Evolutionary conservation across 2,888 invertebrate genomes (phyloP), one percentile per base, ranked within the genome.

Genomic region (Hololepta plana): DNA sequence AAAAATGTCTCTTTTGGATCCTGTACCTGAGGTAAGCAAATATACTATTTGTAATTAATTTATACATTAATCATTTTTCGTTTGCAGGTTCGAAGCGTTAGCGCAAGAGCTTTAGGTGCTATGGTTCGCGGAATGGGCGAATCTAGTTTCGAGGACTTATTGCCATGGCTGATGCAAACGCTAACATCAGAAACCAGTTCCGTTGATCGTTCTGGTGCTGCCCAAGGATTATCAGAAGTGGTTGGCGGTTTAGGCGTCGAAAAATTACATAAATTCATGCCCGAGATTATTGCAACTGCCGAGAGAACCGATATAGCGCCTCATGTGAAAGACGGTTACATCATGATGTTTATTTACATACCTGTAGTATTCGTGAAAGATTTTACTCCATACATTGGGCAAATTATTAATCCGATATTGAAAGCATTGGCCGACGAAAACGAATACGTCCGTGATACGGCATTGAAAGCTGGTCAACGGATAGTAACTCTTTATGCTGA

Each of bases 301-400:
- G 88, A 90, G 50, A 68, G 91, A 32, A 73, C 76, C 1, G 90
- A 91, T 52, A 85, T 90, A 42, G 85, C 90, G 4, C 85, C 98
- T 1, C 90, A 93, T 55, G 95, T 98, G 2, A 87, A 96, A 46
- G 98, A 98, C 59, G 98, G 98, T 21, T 99, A 99, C 60, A 93
- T 99, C 34, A 93, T 98, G 90, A 90, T 98, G 88, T 99, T 95
- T 55, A 96, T 98, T 46, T 99, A 96, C 59, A 84, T 98, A 76
- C 98, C 98, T 3, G 79, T 80, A 32, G 91, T 93, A 7, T 96
- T 99, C 59, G 88, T 87, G 4, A 74, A 77, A 35, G 87, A 90
- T 49, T 99, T 99, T 57, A 79, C 84, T 2, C 85, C 84, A 0
- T 99, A 95, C 57, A 55, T 55, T 21, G 54, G 93, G 0, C 85